A percentile compares a stretch with the other conserved stretches of the same genome.
These are phyloP conservation scores for Uropsilus gracilis DNA, from an alignment of 2,113 vertebrate species.

Conservation along the genomic window DNA sequence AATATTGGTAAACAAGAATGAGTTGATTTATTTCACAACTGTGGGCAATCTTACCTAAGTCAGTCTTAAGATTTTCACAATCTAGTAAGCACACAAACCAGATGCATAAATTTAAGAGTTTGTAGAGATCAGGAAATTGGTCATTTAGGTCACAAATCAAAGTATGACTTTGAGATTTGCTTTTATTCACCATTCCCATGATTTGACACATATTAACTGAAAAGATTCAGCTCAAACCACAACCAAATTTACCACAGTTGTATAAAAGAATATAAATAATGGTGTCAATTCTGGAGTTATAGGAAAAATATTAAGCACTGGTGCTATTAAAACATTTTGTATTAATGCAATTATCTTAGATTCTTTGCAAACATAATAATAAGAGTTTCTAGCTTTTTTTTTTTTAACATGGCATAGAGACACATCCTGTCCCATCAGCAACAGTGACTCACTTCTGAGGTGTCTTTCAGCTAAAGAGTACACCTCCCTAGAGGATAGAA, in stretches of 20 bases:
- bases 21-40: not conserved
- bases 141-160: not conserved
- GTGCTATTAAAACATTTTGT: not conserved
- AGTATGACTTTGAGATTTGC: constrained; percentile 20
- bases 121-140: not conserved
- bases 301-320: not conserved
- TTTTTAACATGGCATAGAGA: not conserved
- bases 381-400: constrained; percentile 4
- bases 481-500: not conserved
- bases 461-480: not conserved
- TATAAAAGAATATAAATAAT: not conserved
- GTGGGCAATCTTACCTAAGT: not conserved
- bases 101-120: not conserved
- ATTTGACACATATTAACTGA: not conserved
- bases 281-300: not conserved
- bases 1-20: constrained; percentile 19
- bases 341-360: not conserved
- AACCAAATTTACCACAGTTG: not conserved
- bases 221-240: not conserved
- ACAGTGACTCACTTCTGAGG: not conserved
- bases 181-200: constrained; percentile 20
- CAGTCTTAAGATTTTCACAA: not conserved
- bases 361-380: not conserved
- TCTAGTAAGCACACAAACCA: not conserved
- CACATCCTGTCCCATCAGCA: not conserved